A percentile compares a stretch with the other conserved stretches of the same genome.
These are phyloP conservation scores for Enoplosus armatus DNA, from an alignment of 2,797 vertebrate genomes.

Conservation along the genomic window DNA sequence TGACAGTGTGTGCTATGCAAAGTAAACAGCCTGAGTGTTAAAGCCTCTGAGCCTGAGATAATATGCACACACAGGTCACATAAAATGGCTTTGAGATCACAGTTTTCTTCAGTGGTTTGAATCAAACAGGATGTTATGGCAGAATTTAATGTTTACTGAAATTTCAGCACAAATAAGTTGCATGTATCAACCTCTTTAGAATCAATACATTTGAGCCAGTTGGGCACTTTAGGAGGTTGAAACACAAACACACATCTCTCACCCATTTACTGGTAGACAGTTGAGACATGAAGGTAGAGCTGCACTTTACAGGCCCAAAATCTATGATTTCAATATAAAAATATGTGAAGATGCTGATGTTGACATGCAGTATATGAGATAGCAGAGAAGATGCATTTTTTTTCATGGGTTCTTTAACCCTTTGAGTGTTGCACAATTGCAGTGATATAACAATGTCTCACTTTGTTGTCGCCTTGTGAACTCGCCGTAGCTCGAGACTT, in stretches of 20 bases:
- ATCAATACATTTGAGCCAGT: not conserved
- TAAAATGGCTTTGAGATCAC: not conserved
- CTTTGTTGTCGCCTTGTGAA: slow-evolving; percentile 84
- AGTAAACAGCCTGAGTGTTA: slow-evolving; percentile 42
- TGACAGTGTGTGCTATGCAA: not conserved
- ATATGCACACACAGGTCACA: slow-evolving; percentile 12
- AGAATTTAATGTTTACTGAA: not conserved
- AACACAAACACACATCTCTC: not conserved
- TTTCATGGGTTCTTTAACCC: slow-evolving; percentile 28
- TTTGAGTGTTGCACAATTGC: slow-evolving; percentile 43
- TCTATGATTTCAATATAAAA: not conserved
- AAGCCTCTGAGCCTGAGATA: slow-evolving; percentile 37
- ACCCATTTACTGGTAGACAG: not conserved
- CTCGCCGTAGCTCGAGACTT: slow-evolving; percentile 93
- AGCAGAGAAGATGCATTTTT: not conserved
- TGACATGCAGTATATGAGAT: not conserved
- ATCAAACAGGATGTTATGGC: not conserved
- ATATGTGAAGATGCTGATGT: not conserved
- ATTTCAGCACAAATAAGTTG: not conserved
- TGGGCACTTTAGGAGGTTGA: not conserved
- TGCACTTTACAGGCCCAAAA: not conserved
- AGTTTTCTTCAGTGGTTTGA: slow-evolving; percentile 1
- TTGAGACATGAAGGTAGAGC: not conserved
- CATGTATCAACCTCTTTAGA: not conserved
- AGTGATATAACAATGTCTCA: slow-evolving; percentile 69